Evolutionary conservation across 2,888 invertebrate genomes (phyloP), one percentile per base, ranked within the genome.

Genomic region (Synergus gifuensis): DNA sequence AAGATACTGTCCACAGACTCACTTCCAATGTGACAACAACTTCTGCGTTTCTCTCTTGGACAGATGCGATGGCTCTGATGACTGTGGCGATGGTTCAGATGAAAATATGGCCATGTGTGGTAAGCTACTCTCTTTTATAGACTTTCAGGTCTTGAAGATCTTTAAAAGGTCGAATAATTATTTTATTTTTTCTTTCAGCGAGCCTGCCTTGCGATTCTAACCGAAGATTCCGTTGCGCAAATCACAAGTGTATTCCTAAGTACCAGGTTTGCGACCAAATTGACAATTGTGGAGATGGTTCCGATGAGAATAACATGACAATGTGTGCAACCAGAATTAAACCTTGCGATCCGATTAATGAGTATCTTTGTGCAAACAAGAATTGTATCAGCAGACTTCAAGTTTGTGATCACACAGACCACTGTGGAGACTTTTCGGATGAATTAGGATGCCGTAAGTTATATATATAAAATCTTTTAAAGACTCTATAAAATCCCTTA

Each of bases 301-400:
- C 97, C 0, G 99, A 99, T 92, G 98, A 99, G 93, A 98, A 98
- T 92, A 98, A 98, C 92, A 96, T 98, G 95, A 98, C 98, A 0
- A 93, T 98, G 78, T 98, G 98, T 90, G 95, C 96, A 1, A 93
- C 94, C n/a, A 95, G 95, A 82, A 94, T 95, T 76, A 95, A 95
- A 85, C 95, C 96, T 0, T 97, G 97, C 91, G 96, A 97, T 88
- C 94, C 95, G 0, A 94, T 94, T 85, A 94, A 95, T 8, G 97
- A 98, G 93, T 98, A 96, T 93, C 96, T 96, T 89, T 98, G 98
- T 92, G 96, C 97, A 78, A 98, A 98, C 92, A 95, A 96, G 81
- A 96, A 95, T 87, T 99, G 99, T 91, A 95, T 98, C 76, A 95
- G 96, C 73, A 94, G 95, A 78, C 91, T 94, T 0, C 96, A 96